Conservation (phyloP, 2,888 invertebrate genomes). For the Axea sp. region DNA sequence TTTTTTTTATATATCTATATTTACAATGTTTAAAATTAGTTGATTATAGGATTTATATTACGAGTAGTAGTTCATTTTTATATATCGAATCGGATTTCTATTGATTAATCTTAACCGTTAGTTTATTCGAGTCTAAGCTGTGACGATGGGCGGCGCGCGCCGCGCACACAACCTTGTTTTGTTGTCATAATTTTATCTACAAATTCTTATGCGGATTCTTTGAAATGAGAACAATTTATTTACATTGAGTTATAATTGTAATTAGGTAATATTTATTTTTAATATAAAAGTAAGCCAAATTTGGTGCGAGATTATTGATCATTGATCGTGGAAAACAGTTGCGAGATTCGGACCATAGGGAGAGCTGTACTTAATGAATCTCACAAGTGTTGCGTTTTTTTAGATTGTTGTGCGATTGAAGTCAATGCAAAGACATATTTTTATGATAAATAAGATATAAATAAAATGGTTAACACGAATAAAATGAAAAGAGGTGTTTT, state of each 20-base stretch:
- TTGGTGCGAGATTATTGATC: slow-evolving; percentile 50
- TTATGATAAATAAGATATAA: slow-evolving; percentile 53
- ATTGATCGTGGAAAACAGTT: slow-evolving; percentile 42
- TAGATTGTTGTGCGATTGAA: slow-evolving; percentile 55
- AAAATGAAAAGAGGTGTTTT: slow-evolving; percentile 46
- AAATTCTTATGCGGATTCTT: slow-evolving; percentile 46
- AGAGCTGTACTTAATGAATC: slow-evolving; percentile 57
- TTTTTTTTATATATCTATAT: slow-evolving; percentile 46
- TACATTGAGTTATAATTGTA: slow-evolving; percentile 54
- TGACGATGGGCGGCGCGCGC: slow-evolving; percentile 52
- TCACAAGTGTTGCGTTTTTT: slow-evolving; percentile 59
- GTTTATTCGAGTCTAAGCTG: slow-evolving; percentile 56
- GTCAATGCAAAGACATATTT: slow-evolving; percentile 57
- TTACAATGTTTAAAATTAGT: slow-evolving; percentile 55
- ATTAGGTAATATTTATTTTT: slow-evolving; percentile 56
- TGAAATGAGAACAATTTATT: slow-evolving; percentile 41
- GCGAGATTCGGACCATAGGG: slow-evolving; percentile 42
- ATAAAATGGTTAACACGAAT: slow-evolving; percentile 38
- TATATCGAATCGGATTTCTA: slow-evolving; percentile 55
- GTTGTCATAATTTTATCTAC: slow-evolving; percentile 62
- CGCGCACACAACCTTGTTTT: slow-evolving; percentile 60
- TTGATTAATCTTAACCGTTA: slow-evolving; percentile 58
- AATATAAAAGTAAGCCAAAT: slow-evolving; percentile 48
- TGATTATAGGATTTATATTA: slow-evolving; percentile 52
- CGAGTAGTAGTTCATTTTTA: slow-evolving; percentile 43